These are phyloP conservation scores for Apodemus agrarius DNA, from an alignment of 2,797 vertebrate genomes.

Conservation along the genomic window DNA sequence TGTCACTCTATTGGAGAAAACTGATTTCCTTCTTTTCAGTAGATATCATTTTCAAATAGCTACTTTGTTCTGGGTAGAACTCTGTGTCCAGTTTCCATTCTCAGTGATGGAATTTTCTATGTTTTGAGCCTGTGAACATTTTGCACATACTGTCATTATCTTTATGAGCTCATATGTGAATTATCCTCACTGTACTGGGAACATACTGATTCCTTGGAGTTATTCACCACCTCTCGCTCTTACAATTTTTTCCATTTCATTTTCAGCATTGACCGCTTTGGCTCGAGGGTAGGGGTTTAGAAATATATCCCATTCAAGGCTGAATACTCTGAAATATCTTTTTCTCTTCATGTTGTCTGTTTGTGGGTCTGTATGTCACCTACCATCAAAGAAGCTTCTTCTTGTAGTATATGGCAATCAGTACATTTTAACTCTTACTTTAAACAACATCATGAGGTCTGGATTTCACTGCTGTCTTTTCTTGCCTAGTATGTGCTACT, in stretches of 20 bases:
- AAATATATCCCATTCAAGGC: not conserved
- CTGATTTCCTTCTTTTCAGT: not conserved
- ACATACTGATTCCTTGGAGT: not conserved
- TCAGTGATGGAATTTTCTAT: not conserved
- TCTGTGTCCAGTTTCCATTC: not conserved
- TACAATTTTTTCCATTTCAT: not conserved
- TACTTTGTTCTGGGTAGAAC: not conserved
- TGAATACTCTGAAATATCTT: not conserved
- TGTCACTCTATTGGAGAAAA: not conserved
- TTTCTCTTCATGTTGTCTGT: not conserved
- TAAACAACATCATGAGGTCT: not conserved
- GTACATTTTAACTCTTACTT: not conserved
- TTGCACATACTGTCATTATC: not conserved
- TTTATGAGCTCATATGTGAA: not conserved
- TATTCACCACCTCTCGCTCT: not conserved
- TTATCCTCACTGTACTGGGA: not conserved
- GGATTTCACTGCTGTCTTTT: not conserved
- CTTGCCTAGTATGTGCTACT: not conserved
- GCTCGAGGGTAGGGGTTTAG: not conserved
- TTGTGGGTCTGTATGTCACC: not conserved
- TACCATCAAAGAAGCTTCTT: not conserved
- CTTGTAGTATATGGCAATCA: not conserved
- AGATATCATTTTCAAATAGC: not conserved
- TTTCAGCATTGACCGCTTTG: not conserved
- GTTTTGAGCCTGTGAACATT: not conserved